These are phyloP conservation scores for Chrysotoxum bicinctum DNA, from an alignment of 2,888 invertebrate genomes.

Conservation along the genomic window DNA sequence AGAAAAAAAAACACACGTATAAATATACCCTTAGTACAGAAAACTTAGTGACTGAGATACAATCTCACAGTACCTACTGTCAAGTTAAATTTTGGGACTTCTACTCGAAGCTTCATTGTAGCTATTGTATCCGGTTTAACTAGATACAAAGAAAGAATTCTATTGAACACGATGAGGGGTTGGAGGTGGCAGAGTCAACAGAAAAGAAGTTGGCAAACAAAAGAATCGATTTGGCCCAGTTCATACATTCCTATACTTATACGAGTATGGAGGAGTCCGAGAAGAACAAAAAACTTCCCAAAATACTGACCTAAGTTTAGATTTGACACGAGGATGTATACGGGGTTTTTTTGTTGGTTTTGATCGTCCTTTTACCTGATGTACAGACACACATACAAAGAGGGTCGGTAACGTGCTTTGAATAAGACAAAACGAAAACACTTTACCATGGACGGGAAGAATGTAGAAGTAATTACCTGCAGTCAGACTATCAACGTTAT, in stretches of 20 bases:
- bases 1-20: constrained; percentile 25
- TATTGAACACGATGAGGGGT: background rate
- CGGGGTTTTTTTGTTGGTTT: background rate
- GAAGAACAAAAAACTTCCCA: constrained; percentile 10
- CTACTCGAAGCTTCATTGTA: constrained; percentile 24
- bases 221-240: constrained; percentile 68
- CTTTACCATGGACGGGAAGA: constrained; percentile 20
- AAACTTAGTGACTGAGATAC: constrained; percentile 43
- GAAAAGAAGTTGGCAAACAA: constrained; percentile 54
- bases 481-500: constrained; percentile 31
- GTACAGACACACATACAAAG: background rate
- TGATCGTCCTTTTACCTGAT: constrained; percentile 30
- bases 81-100: constrained; percentile 33
- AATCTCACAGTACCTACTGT: constrained; percentile 38
- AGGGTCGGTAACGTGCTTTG: constrained; percentile 41
- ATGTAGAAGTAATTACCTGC: constrained; percentile 69
- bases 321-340: constrained; percentile 31
- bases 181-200: constrained; percentile 2
- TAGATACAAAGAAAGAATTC: background rate
- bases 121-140: constrained; percentile 7
- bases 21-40: constrained; percentile 4
- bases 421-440: constrained; percentile 2
- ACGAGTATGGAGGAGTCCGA: background rate
- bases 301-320: constrained; percentile 55
- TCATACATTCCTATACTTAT: background rate